Conservation (phyloP, 1,140 invertebrate species). For the Drosophila jambulina region DNA sequence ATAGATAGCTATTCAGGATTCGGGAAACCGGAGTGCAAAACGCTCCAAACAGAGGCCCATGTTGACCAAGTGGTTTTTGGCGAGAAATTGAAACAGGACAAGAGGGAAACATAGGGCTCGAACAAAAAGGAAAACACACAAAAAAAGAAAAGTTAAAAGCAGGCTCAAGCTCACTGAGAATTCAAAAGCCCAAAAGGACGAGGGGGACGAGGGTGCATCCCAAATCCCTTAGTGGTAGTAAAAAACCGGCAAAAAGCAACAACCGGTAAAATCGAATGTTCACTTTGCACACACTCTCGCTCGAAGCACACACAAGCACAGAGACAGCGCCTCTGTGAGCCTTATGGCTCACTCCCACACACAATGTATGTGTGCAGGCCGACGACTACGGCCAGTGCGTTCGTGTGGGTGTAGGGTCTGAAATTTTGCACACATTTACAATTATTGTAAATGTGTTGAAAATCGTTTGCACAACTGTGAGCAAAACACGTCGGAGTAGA, state of each 20-base stretch:
- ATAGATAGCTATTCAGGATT: slow-evolving; percentile 18
- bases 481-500: slow-evolving; percentile 61
- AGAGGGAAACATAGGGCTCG: slow-evolving; percentile 31
- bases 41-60: slow-evolving; percentile 21
- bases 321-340: background rate
- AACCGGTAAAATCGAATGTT: slow-evolving; percentile 84
- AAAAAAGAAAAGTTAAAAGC: slow-evolving; percentile 14
- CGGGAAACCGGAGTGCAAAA: background rate
- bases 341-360: slow-evolving; percentile 35
- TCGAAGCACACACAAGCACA: slow-evolving; percentile 6
- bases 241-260: slow-evolving; percentile 81
- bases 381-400: slow-evolving; percentile 1
- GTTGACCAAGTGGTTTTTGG: slow-evolving; percentile 47
- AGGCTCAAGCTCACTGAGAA: slow-evolving; percentile 25
- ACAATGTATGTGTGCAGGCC: slow-evolving; percentile 24
- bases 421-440: slow-evolving; percentile 85
- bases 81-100: slow-evolving; percentile 50
- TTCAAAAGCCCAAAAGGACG: slow-evolving; percentile 66
- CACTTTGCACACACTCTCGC: slow-evolving; percentile 59
- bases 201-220: slow-evolving; percentile 13
- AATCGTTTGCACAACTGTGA: slow-evolving; percentile 83
- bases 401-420: slow-evolving; percentile 45
- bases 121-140: background rate
- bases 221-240: slow-evolving; percentile 18
- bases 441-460: slow-evolving; percentile 84